Evolutionary conservation across 2,113 vertebrate genomes (phyloP), one percentile per base, ranked within the genome.

Genomic region (Podarcis raffonei): DNA sequence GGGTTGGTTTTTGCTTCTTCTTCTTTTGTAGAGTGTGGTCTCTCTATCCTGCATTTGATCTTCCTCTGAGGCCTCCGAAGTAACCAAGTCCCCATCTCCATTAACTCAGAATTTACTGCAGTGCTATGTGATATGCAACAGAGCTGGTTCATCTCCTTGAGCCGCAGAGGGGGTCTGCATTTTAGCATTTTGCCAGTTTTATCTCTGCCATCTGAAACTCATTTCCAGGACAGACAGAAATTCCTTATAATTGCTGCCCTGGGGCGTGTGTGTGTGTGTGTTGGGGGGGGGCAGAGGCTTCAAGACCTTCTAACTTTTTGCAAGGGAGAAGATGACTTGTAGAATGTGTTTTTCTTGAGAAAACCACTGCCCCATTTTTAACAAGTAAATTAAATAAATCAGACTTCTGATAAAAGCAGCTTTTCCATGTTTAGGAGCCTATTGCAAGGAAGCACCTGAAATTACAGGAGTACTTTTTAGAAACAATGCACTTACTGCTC

Each of bases 41-140:
- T 93, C 9, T 6, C 92, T 79, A 35, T 39, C 94, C 89, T 23
- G 65, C 53, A 92, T 92, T 93, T 89, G 92, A 96, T 90, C 89
- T 93, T 90, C 90, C 95, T 96, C 59, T 94, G 95, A 93, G 94
- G 92, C 89, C 92, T 95, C 89, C 87, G 95, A 4, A 0, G 93
- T 95, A 95, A 95, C 96, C 96, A 94, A 89, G 94, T 87, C 93
- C 95, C 95, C 93, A 86, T 87, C 87, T 96, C 94, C 8, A 0
- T 94, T 94, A 93, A 93, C 95, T 96, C 94, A 95, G 92, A 95
- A 95, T 96, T 97, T 95, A 97, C 90, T 93, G 90, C 95, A 94
- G 96, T 95, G 97, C 83, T 91, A 97, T 96, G 97, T 97, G 97
- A 97, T 94, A 91, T 95, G 96, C 94, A 96, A 93, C 96, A 97